A percentile compares a stretch with the other conserved stretches of the same genome.
phyloP scores from a whole-genome alignment of 2,113 vertebrate genomes.

The Fulica atra region DNA sequence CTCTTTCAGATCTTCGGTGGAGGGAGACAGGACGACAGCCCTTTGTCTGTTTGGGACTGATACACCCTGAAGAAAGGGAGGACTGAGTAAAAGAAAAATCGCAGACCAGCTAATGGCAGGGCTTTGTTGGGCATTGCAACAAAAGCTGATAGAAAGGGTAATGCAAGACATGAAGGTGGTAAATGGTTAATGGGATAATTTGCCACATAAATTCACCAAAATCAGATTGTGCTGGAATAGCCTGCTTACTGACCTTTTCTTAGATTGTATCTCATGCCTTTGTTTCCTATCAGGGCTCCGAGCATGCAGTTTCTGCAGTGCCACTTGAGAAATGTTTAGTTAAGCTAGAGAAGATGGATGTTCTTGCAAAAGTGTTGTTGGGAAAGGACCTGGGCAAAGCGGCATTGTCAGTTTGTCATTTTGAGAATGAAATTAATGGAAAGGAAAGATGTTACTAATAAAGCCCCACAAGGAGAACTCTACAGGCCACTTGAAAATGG shows the following conservation, averaged over 20 bases:
- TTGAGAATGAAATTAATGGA: not conserved
- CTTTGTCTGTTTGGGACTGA: fast-evolving
- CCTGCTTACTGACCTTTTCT: not conserved
- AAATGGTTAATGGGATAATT: not conserved
- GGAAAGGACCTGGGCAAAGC: not conserved
- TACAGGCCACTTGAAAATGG: not conserved
- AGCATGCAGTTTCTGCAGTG: not conserved
- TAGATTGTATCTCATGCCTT: not conserved
- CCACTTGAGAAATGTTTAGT: conserved; percentile 8
- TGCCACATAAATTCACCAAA: not conserved
- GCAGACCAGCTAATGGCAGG: not conserved
- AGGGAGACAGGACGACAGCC: not conserved
- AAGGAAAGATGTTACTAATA: not conserved
- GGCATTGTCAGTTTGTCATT: not conserved
- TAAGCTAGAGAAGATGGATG: not conserved
- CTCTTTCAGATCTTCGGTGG: not conserved
- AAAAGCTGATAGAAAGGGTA: not conserved
- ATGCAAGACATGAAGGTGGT: not conserved
- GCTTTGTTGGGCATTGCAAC: not conserved
- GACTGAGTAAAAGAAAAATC: not conserved
- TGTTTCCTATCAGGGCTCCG: not conserved
- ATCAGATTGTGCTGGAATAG: not conserved
- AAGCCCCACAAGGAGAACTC: not conserved
- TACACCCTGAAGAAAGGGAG: not conserved
- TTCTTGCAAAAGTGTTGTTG: not conserved